Conservation (phyloP, 2,888 invertebrate species). For the Hecatera dysodea region DNA sequence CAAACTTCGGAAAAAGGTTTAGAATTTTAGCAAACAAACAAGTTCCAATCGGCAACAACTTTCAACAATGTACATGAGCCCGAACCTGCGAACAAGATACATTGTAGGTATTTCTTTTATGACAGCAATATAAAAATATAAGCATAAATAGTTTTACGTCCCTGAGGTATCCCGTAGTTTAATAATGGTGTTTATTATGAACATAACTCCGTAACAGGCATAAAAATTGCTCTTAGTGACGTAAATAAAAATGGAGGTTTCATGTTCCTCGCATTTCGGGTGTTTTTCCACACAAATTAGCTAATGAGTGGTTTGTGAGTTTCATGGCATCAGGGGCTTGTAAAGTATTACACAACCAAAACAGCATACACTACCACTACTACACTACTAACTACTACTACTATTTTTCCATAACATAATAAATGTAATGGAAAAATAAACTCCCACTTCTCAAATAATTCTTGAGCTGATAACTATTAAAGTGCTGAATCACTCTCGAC, state of each 20-base stretch:
- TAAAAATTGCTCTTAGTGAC: constrained; percentile 57
- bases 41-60: constrained; percentile 5
- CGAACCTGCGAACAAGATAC: constrained; percentile 5
- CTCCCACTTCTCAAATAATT: too few relatives aligned
- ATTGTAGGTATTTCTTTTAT: constrained; percentile 20
- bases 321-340: constrained; percentile 13
- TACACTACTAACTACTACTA: too few relatives aligned
- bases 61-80: constrained; percentile 8
- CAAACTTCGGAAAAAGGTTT: neutral
- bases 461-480: too few relatives aligned
- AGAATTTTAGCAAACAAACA: constrained; percentile 2
- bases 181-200: constrained; percentile 61
- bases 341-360: neutral
- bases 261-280: constrained; percentile 18
- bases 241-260: constrained; percentile 42
- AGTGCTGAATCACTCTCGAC: too few relatives aligned
- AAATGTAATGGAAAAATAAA: neutral
- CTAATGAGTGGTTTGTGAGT: constrained; percentile 16
- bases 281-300: constrained; percentile 38
- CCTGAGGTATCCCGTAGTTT: constrained; percentile 50
- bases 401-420: too few relatives aligned
- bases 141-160: constrained; percentile 48
- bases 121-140: constrained; percentile 33
- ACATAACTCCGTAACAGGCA: constrained; percentile 46
- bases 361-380: too few relatives aligned